phyloP scores from a whole-genome alignment of 2,888 invertebrate genomes.

The Pseudococcus jackbeardsleyi region DNA sequence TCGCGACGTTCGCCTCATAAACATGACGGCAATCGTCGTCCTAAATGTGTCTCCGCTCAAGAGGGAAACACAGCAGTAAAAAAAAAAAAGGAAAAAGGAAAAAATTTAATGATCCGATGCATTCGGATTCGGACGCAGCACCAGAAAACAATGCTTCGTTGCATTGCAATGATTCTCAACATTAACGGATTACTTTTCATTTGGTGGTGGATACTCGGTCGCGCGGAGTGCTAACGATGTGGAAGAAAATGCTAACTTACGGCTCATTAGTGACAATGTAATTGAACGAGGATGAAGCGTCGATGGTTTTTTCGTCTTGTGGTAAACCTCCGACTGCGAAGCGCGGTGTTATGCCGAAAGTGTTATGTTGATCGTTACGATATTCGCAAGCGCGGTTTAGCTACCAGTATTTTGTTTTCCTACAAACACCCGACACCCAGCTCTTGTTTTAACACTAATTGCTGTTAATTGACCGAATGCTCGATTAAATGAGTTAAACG shows the following conservation, averaged over 20 bases:
- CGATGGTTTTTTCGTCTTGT: slow-evolving; percentile 13
- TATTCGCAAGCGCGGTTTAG: neutral
- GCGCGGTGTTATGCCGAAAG: neutral
- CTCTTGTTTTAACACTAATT: slow-evolving; percentile 7
- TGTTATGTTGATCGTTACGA: slow-evolving; percentile 12
- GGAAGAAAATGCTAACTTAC: slow-evolving; percentile 46
- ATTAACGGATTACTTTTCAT: slow-evolving; percentile 58
- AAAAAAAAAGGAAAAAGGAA: slow-evolving; percentile 41
- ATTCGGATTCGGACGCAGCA: slow-evolving; percentile 59
- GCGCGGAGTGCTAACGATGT: slow-evolving; percentile 39
- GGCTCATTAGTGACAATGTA: slow-evolving; percentile 51
- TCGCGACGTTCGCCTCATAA: slow-evolving; percentile 64
- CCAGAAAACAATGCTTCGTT: slow-evolving; percentile 61
- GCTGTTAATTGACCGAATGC: slow-evolving; percentile 7
- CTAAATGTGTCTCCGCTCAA: slow-evolving; percentile 57
- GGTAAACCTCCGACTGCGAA: neutral
- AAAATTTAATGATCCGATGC: slow-evolving; percentile 63
- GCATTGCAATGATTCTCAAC: slow-evolving; percentile 61
- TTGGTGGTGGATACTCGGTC: neutral
- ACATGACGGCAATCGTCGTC: slow-evolving; percentile 62
- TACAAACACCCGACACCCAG: neutral
- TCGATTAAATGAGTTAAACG: neutral
- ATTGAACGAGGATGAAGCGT: slow-evolving; percentile 42
- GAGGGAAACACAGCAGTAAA: neutral
- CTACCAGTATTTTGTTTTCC: slow-evolving; percentile 4